Conservation (phyloP, 2,797 vertebrate genomes). For the Paramormyrops hopkinsi region DNA sequence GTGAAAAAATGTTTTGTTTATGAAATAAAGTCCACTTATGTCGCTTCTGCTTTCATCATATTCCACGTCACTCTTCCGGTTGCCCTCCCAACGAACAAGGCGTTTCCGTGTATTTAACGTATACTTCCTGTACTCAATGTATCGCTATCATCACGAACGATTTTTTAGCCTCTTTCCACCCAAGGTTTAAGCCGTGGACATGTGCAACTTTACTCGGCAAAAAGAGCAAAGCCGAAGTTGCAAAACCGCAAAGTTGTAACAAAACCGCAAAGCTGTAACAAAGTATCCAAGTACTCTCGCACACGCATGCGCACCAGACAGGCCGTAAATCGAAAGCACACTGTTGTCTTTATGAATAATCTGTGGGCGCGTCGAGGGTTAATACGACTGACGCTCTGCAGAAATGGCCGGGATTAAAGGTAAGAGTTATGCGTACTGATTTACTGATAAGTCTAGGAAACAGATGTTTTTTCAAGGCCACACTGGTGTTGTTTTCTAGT, state of each 20-base stretch:
- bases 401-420: slow-evolving; percentile 70
- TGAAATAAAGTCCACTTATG: not conserved
- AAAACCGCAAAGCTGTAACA: not conserved
- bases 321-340: not conserved
- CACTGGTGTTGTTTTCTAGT: not conserved
- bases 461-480: not conserved
- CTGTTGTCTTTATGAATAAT: not conserved
- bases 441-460: not conserved
- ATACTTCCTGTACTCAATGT: not conserved
- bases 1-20: not conserved
- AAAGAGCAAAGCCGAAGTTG: not conserved
- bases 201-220: not conserved
- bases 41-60: not conserved
- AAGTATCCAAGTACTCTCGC: not conserved
- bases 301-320: not conserved
- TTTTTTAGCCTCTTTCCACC: not conserved
- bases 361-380: slow-evolving; percentile 1
- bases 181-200: not conserved
- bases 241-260: not conserved
- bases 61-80: not conserved
- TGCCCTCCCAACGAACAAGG: not conserved
- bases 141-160: not conserved
- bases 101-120: not conserved
- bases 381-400: slow-evolving; percentile 49
- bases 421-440: slow-evolving; percentile 24